phyloP scores from a whole-genome alignment of 2,797 vertebrate genomes.

The Labroides dimidiatus region DNA sequence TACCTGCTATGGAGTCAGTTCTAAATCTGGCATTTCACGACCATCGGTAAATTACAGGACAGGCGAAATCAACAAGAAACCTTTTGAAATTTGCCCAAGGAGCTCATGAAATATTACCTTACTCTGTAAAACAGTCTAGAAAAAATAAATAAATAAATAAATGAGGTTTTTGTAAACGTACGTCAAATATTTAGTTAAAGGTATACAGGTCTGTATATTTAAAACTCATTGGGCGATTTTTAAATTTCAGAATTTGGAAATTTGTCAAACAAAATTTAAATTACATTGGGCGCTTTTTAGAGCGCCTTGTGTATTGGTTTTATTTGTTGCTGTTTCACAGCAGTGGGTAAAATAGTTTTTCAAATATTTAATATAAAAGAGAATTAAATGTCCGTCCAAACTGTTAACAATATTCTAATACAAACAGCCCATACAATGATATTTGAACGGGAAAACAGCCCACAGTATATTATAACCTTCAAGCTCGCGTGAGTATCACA shows the following conservation, averaged over 20 bases:
- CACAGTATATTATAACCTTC: conserved; percentile 9
- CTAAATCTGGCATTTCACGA: background rate
- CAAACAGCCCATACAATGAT: conserved; percentile 28
- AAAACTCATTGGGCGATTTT: too few species aligned
- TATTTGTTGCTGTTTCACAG: conserved; percentile 10
- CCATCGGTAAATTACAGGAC: too few species aligned
- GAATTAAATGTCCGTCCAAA: conserved; percentile 32
- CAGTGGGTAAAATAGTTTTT: conserved; percentile 17
- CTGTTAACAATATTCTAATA: conserved; percentile 1
- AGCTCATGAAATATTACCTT: background rate
- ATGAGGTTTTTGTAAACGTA: background rate
- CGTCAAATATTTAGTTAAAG: too few species aligned
- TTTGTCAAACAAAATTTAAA: background rate
- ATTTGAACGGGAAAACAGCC: conserved; percentile 9
- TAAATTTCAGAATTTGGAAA: background rate
- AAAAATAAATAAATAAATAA: too few species aligned
- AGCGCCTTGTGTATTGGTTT: background rate
- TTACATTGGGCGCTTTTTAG: background rate
- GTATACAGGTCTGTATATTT: too few species aligned
- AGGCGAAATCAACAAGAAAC: background rate
- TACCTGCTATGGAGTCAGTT: background rate
- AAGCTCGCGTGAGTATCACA: background rate
- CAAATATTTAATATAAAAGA: conserved; percentile 45
- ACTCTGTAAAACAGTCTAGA: background rate
- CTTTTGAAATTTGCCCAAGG: background rate